Evolutionary conservation across 1,140 invertebrate species (phyloP).

Genomic region (Procambarus virginalis): DNA sequence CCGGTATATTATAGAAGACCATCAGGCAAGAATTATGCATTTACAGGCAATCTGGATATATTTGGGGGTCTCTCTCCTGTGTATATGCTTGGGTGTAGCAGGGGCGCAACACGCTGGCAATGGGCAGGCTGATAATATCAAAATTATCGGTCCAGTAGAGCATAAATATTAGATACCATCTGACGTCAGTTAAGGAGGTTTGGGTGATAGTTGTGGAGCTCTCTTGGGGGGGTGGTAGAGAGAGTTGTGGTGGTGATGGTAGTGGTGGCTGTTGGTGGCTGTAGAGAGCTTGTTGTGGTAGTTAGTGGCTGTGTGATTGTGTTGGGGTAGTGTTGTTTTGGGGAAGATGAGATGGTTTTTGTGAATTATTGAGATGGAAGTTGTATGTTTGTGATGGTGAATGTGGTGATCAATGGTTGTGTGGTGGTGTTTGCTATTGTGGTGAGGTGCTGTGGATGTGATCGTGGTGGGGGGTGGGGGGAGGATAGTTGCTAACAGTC

Average conservation of each 20-base stretch:
- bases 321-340: not conserved
- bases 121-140: constrained; percentile 29
- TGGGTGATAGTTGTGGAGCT: not conserved
- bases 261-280: not conserved
- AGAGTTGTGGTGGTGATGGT: not conserved
- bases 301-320: not conserved
- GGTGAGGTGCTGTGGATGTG: not conserved
- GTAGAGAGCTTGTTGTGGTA: not conserved
- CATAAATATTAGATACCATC: constrained; percentile 38
- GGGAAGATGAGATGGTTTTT: not conserved
- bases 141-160: constrained; percentile 12
- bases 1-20: constrained; percentile 11
- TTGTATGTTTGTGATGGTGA: not conserved
- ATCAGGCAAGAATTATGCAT: constrained; percentile 5
- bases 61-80: constrained; percentile 21
- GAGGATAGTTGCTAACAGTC: too few relatives aligned
- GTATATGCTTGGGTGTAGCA: constrained; percentile 15
- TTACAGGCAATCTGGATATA: constrained; percentile 27
- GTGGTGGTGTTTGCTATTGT: not conserved
- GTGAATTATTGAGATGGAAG: not conserved
- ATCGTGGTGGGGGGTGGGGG: too few relatives aligned
- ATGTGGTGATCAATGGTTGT: not conserved
- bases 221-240: too few relatives aligned
- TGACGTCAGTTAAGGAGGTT: not conserved
- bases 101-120: not conserved